Conservation (phyloP, 2,797 vertebrate genomes). For the Amphiprion clarkii region DNA sequence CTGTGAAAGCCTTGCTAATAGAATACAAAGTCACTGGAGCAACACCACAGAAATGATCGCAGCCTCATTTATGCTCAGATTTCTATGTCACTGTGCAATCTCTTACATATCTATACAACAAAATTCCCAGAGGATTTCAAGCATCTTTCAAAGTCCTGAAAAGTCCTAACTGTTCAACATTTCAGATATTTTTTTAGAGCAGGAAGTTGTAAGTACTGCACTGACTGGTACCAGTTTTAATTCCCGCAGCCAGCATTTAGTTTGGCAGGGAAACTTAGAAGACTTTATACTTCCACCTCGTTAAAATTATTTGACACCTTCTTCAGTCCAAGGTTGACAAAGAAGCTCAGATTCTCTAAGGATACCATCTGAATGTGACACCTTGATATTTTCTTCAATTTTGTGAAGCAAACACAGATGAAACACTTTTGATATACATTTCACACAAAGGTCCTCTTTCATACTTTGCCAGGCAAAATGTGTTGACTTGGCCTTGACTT, state of each 20-base stretch:
- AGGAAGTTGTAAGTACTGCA: slow-evolving; percentile 27
- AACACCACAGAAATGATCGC: slow-evolving; percentile 4
- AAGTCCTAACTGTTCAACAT: slow-evolving; percentile 17
- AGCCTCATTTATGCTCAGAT: not conserved
- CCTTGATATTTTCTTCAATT: slow-evolving; percentile 71
- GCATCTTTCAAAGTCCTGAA: slow-evolving; percentile 11
- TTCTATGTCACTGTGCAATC: not conserved
- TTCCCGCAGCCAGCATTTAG: slow-evolving; percentile 55
- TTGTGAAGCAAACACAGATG: slow-evolving; percentile 67
- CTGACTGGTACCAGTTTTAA: slow-evolving; percentile 35
- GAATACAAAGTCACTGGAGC: not conserved
- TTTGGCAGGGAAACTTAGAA: slow-evolving; percentile 63
- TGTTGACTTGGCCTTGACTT: slow-evolving; percentile 82
- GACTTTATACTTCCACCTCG: slow-evolving; percentile 59
- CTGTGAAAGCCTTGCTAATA: slow-evolving; percentile 3
- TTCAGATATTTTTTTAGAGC: slow-evolving; percentile 23
- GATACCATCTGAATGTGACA: slow-evolving; percentile 66
- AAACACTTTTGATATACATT: slow-evolving; percentile 68
- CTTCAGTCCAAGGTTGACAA: slow-evolving; percentile 66
- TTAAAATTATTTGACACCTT: slow-evolving; percentile 70
- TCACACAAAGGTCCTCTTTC: slow-evolving; percentile 78
- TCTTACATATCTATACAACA: not conserved
- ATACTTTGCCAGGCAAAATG: slow-evolving; percentile 78
- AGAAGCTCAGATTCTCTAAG: slow-evolving; percentile 69
- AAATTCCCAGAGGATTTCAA: slow-evolving; percentile 5